These are phyloP conservation scores for Calcarius lapponicus DNA, from an alignment of 2,797 vertebrate genomes.

Conservation along the genomic window DNA sequence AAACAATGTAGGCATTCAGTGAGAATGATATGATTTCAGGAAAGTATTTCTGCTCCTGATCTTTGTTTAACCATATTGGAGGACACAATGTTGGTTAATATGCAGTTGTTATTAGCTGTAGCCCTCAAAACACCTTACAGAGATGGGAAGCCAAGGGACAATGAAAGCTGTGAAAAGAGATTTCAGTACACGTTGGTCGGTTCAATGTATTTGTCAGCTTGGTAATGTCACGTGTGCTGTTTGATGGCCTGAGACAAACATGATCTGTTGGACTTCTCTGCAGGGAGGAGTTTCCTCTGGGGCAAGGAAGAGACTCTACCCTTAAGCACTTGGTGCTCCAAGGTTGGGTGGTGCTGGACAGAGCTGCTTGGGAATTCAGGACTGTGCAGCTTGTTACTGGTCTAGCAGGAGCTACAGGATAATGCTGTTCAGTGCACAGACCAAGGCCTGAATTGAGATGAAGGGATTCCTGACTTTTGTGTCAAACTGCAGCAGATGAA, in stretches of 20 bases:
- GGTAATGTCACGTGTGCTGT: background rate
- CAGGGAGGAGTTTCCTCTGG: background rate
- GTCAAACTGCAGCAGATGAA: background rate
- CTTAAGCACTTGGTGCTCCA: background rate
- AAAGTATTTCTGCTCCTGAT: background rate
- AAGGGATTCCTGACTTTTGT: background rate
- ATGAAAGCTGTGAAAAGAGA: background rate
- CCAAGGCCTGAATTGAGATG: background rate
- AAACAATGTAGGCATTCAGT: background rate
- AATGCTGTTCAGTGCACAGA: background rate
- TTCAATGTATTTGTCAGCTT: background rate
- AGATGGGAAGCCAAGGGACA: background rate
- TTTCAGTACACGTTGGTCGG: background rate
- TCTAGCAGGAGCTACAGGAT: background rate
- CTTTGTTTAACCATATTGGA: background rate
- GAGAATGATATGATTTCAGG: background rate
- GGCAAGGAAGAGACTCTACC: background rate
- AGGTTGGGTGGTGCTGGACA: background rate
- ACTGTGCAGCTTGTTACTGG: too few species aligned
- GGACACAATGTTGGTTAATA: background rate
- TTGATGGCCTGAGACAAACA: rapidly evolving
- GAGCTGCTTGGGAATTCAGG: background rate
- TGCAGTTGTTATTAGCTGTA: background rate
- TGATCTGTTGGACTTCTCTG: background rate
- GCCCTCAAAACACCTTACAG: background rate